phyloP scores from a whole-genome alignment of 2,888 invertebrate species.

The Sesia bembeciformis region DNA sequence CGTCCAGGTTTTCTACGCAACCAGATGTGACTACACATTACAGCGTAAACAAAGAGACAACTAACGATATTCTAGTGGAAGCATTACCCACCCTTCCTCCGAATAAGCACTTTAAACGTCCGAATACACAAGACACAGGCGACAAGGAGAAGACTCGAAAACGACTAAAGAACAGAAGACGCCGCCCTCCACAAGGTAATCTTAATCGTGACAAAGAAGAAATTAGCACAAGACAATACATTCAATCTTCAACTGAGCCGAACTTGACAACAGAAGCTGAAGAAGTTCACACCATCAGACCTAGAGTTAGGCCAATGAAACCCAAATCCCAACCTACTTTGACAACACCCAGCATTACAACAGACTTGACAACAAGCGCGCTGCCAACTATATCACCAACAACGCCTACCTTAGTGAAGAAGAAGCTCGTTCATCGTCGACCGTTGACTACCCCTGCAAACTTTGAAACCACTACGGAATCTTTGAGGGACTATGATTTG shows the following conservation, averaged over 20 bases:
- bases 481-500: constrained; percentile 31
- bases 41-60: constrained; percentile 24
- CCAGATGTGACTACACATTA: constrained; percentile 28
- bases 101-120: constrained; percentile 59
- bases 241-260: constrained; percentile 31
- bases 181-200: constrained; percentile 50
- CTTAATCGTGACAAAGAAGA: constrained; percentile 39
- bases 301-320: constrained; percentile 45
- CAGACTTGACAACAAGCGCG: constrained; percentile 62
- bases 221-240: constrained; percentile 25
- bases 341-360: constrained; percentile 59
- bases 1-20: constrained; percentile 16
- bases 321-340: constrained; percentile 37
- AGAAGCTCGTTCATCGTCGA: constrained; percentile 50
- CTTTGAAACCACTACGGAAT: constrained; percentile 49
- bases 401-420: constrained; percentile 51
- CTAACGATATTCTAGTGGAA: constrained; percentile 36
- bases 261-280: constrained; percentile 33
- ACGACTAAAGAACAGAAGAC: constrained; percentile 59
- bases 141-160: constrained; percentile 57
- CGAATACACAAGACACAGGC: constrained; percentile 23
- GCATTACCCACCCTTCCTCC: constrained; percentile 65
- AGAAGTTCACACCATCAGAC: constrained; percentile 49
- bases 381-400: constrained; percentile 63
- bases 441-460: constrained; percentile 39